Base-by-base conservation (phyloP, 2,113 vertebrate genomes). In the Phyllostomus hastatus region DNA sequence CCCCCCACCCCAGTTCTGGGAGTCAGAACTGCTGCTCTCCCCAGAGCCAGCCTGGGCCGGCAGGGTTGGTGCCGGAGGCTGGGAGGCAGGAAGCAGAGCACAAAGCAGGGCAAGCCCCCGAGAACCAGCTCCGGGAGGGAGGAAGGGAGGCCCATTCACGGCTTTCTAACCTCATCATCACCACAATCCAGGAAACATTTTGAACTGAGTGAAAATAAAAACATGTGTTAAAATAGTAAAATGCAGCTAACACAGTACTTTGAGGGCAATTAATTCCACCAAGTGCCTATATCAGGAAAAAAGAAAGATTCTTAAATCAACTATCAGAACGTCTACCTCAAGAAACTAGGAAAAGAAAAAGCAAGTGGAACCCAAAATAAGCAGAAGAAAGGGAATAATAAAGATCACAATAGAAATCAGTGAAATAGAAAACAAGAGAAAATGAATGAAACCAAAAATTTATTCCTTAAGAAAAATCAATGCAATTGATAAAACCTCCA, bases 241-340 rank as follows among this genome's bases (percentile, higher is more conserved):
- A 46, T 90, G 46, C 67, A 61, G 91, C 79, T 83, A 90, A 80
- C 5, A 61, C 19, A 61, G 20, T 64, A 61, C 38, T 88, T 48
- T 28, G 17, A 79, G 48, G 72, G 10, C 33, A 79, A 79, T 50
- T 64, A 31, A 92, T 64, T 9, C 43, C n/a, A 41, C 78, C 8
- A 70, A 78, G 59, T 11, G 19, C 59, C 20, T 82, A 57, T 38
- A 67, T 50, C 67, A 88, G 46, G 15, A 17, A 28, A 28, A 19
- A 16, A 59, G 4, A 61, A 82, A 64, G n/a, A 38, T 41, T 75
- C 67, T 64, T 8, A 73, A 52, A 52, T 38, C 11, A 80, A 48
- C 38, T 31, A 66, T 50, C 35, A 76, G 38, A 67, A 59, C 28
- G 64, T 35, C 35, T 38, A 57, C 19, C 33, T 28, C 54, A 75